phyloP scores from a whole-genome alignment of 2,888 invertebrate species.

The Drosophila setosimentum region DNA sequence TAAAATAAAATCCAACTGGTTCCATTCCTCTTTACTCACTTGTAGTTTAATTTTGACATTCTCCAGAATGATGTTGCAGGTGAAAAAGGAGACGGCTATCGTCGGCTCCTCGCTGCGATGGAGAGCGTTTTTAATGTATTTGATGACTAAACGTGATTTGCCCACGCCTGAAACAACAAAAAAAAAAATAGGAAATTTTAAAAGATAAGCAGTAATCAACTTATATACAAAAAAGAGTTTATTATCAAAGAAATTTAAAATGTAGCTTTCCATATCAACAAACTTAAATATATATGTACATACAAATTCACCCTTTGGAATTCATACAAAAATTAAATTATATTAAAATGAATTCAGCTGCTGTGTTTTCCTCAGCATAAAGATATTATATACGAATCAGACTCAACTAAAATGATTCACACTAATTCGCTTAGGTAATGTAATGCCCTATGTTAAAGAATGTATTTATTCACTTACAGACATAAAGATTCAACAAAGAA shows the following conservation, averaged over 20 bases:
- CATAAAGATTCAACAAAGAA: not conserved
- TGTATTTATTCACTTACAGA: not conserved
- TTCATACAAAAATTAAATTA: not conserved
- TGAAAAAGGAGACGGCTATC: slow-evolving; percentile 96
- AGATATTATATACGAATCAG: not conserved
- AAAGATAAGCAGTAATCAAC: not conserved
- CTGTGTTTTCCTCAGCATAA: not conserved
- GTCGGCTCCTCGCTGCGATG: slow-evolving; percentile 92
- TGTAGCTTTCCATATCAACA: not conserved
- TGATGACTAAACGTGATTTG: slow-evolving; percentile 93
- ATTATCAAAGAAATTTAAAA: not conserved
- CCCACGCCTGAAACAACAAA: slow-evolving; percentile 90
- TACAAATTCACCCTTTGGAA: not conserved
- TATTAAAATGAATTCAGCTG: not conserved
- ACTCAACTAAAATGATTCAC: not conserved
- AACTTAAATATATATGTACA: not conserved
- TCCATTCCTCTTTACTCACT: slow-evolving; percentile 85
- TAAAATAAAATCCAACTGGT: slow-evolving; percentile 18
- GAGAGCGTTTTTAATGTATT: slow-evolving; percentile 92
- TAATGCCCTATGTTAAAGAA: not conserved
- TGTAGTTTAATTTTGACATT: slow-evolving; percentile 91
- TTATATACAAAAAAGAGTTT: not conserved
- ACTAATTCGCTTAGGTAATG: not conserved
- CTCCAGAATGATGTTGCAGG: slow-evolving; percentile 91
- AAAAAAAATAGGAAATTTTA: not conserved